Evolutionary conservation across 2,113 vertebrate genomes (phyloP).

Genomic region (Pelmatolapia mariae): DNA sequence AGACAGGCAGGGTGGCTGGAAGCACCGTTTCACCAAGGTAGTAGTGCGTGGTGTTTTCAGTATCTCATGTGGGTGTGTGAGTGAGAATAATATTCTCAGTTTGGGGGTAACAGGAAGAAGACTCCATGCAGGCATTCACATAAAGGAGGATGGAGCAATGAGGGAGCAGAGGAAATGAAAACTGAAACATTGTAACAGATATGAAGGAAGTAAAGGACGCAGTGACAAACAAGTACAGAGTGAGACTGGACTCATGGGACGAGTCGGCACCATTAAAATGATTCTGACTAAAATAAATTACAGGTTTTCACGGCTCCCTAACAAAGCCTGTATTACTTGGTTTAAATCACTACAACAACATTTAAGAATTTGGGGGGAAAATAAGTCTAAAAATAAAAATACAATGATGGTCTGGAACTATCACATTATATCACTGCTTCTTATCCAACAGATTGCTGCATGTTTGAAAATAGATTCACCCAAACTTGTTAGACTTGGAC

Average conservation of each 20-base stretch:
- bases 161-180: background rate
- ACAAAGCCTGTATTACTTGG: background rate
- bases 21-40: constrained; percentile 31
- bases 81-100: background rate
- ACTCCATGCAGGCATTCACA: background rate
- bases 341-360: background rate
- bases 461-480: background rate
- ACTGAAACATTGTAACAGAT: background rate
- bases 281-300: background rate
- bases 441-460: background rate
- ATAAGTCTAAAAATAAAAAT: background rate
- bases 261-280: background rate
- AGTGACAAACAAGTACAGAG: background rate
- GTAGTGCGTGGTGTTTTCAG: background rate
- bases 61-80: background rate
- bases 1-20: background rate
- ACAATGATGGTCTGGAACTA: background rate
- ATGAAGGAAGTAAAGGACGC: background rate
- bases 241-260: background rate
- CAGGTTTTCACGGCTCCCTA: background rate
- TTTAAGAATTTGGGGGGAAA: background rate
- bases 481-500: background rate
- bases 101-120: background rate
- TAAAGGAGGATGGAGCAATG: background rate
- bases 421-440: background rate